A percentile compares a stretch with the other conserved stretches of the same genome.
These are phyloP conservation scores for Drosophila lacteicornis DNA, from an alignment of 1,140 invertebrate genomes.

Conservation along the genomic window DNA sequence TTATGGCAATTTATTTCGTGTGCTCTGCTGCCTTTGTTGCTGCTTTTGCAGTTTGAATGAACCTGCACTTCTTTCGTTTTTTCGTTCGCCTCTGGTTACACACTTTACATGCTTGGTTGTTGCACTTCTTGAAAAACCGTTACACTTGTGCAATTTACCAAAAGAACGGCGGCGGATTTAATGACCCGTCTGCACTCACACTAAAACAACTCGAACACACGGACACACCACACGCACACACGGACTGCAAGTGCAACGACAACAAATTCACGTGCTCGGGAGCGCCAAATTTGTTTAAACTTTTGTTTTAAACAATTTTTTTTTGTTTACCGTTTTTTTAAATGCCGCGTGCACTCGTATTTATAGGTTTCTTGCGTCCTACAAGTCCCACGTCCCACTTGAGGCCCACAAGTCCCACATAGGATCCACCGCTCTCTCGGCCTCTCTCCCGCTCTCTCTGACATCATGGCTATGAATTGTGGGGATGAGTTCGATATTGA, in stretches of 20 bases:
- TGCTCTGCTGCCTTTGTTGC: constrained; percentile 28
- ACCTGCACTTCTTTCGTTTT: constrained; percentile 58
- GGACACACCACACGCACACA: constrained; percentile 20
- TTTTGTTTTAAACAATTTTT: background rate
- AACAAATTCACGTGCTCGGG: constrained; percentile 34
- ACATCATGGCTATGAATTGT: no score
- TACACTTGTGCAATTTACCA: constrained; percentile 79
- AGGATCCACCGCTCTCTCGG: no score
- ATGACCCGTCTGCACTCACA: constrained; percentile 66
- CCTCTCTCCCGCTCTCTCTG: no score
- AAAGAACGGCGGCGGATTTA: constrained; percentile 60
- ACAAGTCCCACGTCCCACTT: no score
- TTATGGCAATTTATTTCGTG: constrained; percentile 71
- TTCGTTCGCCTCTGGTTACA: constrained; percentile 44
- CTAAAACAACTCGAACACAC: constrained; percentile 19
- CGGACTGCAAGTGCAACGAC: constrained; percentile 56
- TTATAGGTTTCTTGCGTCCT: background rate
- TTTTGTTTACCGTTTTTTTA: background rate
- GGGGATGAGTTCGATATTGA: no score
- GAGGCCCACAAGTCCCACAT: no score
- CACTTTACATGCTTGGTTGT: constrained; percentile 61
- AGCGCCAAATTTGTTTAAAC: background rate
- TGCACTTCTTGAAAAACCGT: constrained; percentile 75
- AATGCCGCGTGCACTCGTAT: background rate
- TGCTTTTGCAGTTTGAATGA: constrained; percentile 70